Percentiles rank a stretch among this genome's conserved stretches.
Evolutionary conservation across 2,888 invertebrate species (phyloP).

Genomic region (Fabriciana adippe): DNA sequence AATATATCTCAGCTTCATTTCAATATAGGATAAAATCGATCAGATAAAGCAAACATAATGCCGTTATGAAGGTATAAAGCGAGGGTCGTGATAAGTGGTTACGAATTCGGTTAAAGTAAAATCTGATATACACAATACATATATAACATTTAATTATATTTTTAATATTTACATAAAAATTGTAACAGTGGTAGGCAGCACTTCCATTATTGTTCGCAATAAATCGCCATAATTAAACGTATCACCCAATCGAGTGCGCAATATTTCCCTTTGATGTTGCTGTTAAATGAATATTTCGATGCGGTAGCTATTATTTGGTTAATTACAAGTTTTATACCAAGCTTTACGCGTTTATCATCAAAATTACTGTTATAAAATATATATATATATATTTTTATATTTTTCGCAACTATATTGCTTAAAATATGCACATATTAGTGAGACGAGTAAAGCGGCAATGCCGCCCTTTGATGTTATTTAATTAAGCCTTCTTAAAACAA

Average conservation of each 20-base stretch:
- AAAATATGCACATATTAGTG: too few relatives aligned
- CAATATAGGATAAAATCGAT: too few relatives aligned
- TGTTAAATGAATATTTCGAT: constrained; percentile 64
- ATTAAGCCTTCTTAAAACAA: too few relatives aligned
- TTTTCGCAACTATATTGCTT: too few relatives aligned
- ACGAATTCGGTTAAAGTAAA: too few relatives aligned
- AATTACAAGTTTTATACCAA: constrained; percentile 69
- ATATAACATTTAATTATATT: background rate
- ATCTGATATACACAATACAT: background rate
- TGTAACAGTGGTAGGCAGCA: constrained; percentile 31
- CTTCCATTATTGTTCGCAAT: constrained; percentile 36
- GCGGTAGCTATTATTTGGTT: constrained; percentile 64
- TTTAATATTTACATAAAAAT: constrained; percentile 18
- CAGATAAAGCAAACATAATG: too few relatives aligned
- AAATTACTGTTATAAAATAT: background rate
- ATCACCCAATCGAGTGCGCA: constrained; percentile 63
- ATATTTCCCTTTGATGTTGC: constrained; percentile 66
- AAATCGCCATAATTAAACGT: constrained; percentile 60
- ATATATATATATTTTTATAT: too few relatives aligned
- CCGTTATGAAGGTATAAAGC: too few relatives aligned
- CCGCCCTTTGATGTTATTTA: too few relatives aligned
- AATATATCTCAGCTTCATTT: too few relatives aligned
- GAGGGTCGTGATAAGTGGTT: too few relatives aligned
- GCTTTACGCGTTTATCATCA: constrained; percentile 36
- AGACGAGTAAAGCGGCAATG: too few relatives aligned